Evolutionary conservation across 2,113 vertebrate species (phyloP).

Genomic region (Stercorarius parasiticus): DNA sequence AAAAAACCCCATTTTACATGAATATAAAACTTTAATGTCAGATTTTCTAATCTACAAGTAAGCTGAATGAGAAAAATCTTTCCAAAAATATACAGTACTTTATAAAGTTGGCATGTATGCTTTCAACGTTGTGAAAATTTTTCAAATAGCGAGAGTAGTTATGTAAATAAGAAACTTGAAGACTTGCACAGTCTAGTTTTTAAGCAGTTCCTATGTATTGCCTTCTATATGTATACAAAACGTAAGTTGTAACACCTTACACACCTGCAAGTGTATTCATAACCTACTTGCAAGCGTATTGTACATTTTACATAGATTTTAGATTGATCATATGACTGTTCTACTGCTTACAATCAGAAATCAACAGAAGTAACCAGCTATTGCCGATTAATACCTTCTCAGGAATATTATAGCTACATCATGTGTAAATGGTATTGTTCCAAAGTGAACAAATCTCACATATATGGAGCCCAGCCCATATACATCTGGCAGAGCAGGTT

Average conservation of each 20-base stretch:
- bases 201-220: not conserved
- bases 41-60: not conserved
- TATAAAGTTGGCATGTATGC: not conserved
- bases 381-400: not conserved
- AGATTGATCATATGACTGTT: not conserved
- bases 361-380: not conserved
- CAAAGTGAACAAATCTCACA: conserved; percentile 69
- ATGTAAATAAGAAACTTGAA: not conserved
- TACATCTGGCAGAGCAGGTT: conserved; percentile 97
- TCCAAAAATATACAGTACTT: not conserved
- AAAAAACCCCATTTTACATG: not conserved
- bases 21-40: not conserved
- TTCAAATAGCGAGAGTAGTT: not conserved
- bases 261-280: not conserved
- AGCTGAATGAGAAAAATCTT: not conserved
- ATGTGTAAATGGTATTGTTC: not conserved
- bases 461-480: conserved; percentile 95
- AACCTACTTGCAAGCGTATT: not conserved
- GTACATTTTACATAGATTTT: not conserved
- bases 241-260: not conserved
- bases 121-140: not conserved
- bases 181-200: not conserved
- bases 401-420: not conserved
- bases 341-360: not conserved
- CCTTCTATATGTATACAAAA: not conserved